A percentile compares a stretch with the other conserved stretches of the same genome.
Conservation (phyloP, 2,797 vertebrate genomes). For the Gymnothorax reevesii region DNA sequence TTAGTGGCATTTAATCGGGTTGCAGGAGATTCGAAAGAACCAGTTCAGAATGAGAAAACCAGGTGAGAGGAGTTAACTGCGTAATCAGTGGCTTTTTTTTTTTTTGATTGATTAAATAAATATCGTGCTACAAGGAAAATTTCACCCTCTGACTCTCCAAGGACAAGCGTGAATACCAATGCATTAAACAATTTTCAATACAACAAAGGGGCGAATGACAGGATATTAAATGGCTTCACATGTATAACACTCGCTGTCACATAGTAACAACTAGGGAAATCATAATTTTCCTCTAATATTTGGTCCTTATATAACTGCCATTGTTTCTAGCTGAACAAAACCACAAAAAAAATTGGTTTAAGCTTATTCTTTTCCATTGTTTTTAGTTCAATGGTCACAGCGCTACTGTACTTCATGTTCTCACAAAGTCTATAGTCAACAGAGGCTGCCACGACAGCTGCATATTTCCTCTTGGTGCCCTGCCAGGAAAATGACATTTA, state of each 20-base stretch:
- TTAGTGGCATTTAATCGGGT: background rate
- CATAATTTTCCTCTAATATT: background rate
- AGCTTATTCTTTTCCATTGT: background rate
- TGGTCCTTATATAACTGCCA: background rate
- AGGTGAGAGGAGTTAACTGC: background rate
- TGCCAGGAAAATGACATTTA: slow-evolving; percentile 31
- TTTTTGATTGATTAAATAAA: slow-evolving; percentile 5
- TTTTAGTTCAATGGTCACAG: background rate
- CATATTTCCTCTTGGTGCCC: slow-evolving; percentile 12
- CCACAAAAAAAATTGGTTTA: background rate
- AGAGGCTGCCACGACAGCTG: slow-evolving; percentile 8
- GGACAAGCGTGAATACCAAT: background rate
- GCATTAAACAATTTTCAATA: background rate
- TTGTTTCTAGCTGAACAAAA: background rate
- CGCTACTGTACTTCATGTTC: background rate
- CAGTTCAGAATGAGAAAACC: background rate
- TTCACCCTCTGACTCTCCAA: background rate
- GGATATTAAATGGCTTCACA: slow-evolving; percentile 1
- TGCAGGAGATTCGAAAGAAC: background rate
- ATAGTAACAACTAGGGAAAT: background rate
- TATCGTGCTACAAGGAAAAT: background rate
- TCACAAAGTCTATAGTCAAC: background rate
- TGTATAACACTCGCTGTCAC: background rate
- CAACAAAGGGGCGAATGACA: background rate
- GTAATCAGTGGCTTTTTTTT: background rate